Evolutionary conservation across 2,888 invertebrate species (phyloP).

Genomic region (Mamestra brassicae): DNA sequence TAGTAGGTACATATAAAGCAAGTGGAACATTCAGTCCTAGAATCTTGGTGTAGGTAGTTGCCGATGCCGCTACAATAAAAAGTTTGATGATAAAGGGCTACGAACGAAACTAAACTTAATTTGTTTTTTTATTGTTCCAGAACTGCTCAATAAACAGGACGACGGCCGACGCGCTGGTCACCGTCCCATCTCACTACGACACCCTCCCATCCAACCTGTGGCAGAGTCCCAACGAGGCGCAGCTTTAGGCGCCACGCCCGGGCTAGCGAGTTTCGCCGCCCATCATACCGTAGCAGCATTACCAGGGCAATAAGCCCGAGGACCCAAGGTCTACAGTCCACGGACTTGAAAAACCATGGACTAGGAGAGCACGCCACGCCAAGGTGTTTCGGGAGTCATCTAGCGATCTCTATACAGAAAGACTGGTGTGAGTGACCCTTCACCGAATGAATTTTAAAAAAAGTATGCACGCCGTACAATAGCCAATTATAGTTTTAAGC

Average conservation of each 20-base stretch:
- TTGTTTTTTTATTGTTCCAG: constrained; percentile 78
- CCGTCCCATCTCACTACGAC: constrained; percentile 95
- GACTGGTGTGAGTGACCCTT: constrained; percentile 72
- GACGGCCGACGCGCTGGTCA: constrained; percentile 93
- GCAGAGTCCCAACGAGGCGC: constrained; percentile 85
- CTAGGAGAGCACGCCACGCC: constrained; percentile 71
- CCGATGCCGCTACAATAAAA: too few relatives aligned
- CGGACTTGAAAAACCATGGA: constrained; percentile 86
- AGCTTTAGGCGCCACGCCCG: constrained; percentile 80
- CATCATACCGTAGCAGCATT: constrained; percentile 80
- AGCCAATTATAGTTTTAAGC: constrained; percentile 59
- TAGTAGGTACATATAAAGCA: too few relatives aligned
- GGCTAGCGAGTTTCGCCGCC: constrained; percentile 73
- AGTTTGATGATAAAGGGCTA: neutral
- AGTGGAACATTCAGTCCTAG: too few relatives aligned
- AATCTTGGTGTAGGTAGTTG: too few relatives aligned
- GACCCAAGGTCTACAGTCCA: constrained; percentile 74
- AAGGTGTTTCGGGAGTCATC: constrained; percentile 69
- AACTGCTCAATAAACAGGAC: constrained; percentile 93
- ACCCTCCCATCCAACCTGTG: constrained; percentile 89
- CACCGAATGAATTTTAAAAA: constrained; percentile 50
- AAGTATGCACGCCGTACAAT: constrained; percentile 62
- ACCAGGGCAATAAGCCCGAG: constrained; percentile 70
- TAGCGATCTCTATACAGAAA: constrained; percentile 73
- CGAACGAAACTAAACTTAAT: neutral